Conservation (phyloP, 30 jellyfish, hydroid and myxozoan species). For the Rhopilema esculentum region DNA sequence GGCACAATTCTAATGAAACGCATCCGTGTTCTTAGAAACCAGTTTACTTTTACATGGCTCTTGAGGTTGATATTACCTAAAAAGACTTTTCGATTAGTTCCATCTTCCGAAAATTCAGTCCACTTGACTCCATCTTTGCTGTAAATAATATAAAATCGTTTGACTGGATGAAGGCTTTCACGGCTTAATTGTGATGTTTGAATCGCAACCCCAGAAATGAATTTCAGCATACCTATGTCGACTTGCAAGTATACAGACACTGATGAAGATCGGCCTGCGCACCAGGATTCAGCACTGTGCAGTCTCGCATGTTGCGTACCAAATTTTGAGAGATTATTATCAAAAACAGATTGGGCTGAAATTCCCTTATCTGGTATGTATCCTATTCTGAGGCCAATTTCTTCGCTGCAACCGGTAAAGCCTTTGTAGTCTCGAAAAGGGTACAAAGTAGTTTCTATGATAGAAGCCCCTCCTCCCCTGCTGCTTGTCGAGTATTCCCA, state of each 20-base stretch:
- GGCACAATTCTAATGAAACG: slow-evolving; percentile 14
- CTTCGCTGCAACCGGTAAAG: slow-evolving; percentile 33
- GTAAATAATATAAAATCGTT: slow-evolving; percentile 3
- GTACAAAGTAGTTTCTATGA: not conserved
- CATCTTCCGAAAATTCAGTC: slow-evolving; percentile 19
- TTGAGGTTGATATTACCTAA: not conserved
- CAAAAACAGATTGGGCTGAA: not conserved
- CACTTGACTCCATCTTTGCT: slow-evolving; percentile 27
- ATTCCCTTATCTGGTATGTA: slow-evolving; percentile 2
- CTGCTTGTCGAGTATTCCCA: slow-evolving; percentile 31
- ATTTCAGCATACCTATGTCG: slow-evolving; percentile 22
- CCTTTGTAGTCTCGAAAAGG: slow-evolving; percentile 14
- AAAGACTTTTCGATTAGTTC: not conserved
- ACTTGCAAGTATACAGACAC: slow-evolving; percentile 16
- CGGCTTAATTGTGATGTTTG: not conserved
- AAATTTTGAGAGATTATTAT: not conserved
- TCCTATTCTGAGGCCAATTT: slow-evolving; percentile 32
- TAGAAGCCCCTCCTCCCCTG: slow-evolving; percentile 26
- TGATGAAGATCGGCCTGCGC: not conserved
- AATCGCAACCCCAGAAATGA: slow-evolving; percentile 24
- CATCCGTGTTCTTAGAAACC: slow-evolving; percentile 28
- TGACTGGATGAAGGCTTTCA: not conserved
- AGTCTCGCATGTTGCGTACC: slow-evolving; percentile 24
- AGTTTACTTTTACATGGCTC: slow-evolving; percentile 11
- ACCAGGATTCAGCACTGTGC: slow-evolving; percentile 14